phyloP scores from a whole-genome alignment of 2,113 vertebrate genomes.

The Ailurus styani region DNA sequence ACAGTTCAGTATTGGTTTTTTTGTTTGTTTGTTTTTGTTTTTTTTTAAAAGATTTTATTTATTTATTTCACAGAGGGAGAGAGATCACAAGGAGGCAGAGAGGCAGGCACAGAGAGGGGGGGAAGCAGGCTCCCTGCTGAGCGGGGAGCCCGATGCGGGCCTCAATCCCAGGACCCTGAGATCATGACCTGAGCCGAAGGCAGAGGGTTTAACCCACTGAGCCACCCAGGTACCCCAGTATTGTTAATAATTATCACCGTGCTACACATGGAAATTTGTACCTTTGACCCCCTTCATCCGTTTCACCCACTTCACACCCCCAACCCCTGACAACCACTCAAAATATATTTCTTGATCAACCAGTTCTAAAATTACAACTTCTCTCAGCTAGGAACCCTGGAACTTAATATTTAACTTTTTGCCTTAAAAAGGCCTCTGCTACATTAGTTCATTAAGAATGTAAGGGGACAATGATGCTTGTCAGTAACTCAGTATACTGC shows the following conservation, averaged over 20 bases:
- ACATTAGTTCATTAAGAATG: background rate
- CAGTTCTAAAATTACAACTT: background rate
- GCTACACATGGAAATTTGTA: background rate
- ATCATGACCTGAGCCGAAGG: too few relatives aligned
- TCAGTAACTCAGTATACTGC: background rate
- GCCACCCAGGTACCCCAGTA: too few relatives aligned
- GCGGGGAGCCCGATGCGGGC: too few relatives aligned
- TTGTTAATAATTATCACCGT: background rate
- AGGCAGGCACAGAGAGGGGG: too few relatives aligned
- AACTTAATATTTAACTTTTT: background rate
- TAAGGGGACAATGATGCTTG: background rate
- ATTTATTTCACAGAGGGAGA: too few relatives aligned
- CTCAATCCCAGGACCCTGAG: too few relatives aligned
- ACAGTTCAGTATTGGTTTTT: background rate
- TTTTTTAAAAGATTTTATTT: too few relatives aligned
- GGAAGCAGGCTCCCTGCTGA: too few relatives aligned
- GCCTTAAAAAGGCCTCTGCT: background rate
- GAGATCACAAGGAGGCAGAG: too few relatives aligned
- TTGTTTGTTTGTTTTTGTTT: too few relatives aligned
- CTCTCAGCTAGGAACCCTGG: background rate
- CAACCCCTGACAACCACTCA: background rate
- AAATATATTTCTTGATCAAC: background rate
- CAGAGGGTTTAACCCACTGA: too few relatives aligned
- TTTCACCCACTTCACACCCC: background rate
- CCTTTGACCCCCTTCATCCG: background rate